A percentile compares a stretch with the other conserved stretches of the same genome.
Conservation (phyloP, 1,140 invertebrate species). For the Drosophila rufa region DNA sequence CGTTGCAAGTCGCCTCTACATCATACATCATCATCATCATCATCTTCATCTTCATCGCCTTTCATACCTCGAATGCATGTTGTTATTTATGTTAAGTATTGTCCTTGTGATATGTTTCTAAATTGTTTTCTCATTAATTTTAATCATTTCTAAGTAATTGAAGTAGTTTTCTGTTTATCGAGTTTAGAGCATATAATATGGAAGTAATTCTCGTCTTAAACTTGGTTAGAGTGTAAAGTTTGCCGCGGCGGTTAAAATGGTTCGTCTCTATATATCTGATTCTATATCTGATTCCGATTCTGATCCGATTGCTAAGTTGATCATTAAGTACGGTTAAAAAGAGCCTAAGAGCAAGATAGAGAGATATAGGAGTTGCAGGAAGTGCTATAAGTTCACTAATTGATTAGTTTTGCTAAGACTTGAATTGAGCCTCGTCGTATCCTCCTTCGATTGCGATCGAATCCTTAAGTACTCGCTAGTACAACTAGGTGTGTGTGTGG, state of each 20-base stretch:
- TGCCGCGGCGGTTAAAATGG: conserved; percentile 65
- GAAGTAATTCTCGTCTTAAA: conserved; percentile 79
- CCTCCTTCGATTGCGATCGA: conserved; percentile 10
- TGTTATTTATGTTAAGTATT: conserved; percentile 80
- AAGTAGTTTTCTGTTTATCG: conserved; percentile 81
- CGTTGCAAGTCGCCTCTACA: conserved; percentile 30
- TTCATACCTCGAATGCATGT: conserved; percentile 71
- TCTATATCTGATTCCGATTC: conserved; percentile 30
- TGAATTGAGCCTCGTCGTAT: conserved; percentile 62
- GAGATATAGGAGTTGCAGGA: conserved; percentile 62
- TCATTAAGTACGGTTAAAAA: conserved; percentile 60
- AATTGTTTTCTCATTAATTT: conserved; percentile 83
- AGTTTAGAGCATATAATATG: conserved; percentile 79
- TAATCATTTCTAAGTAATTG: conserved; percentile 83
- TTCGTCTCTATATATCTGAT: conserved; percentile 52
- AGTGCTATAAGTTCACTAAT: conserved; percentile 81
- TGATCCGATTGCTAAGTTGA: conserved; percentile 49
- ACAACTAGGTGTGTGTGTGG: conserved; percentile 28
- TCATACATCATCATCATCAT: conserved; percentile 17
- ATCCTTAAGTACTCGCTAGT: conserved; percentile 22
- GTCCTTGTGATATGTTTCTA: conserved; percentile 85
- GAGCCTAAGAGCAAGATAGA: conserved; percentile 76
- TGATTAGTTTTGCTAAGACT: conserved; percentile 78
- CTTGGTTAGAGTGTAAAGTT: conserved; percentile 80
- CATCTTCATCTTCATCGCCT: conserved; percentile 40